These are phyloP conservation scores for Platycheirus albimanus DNA, from an alignment of 2,888 invertebrate species.

Conservation along the genomic window DNA sequence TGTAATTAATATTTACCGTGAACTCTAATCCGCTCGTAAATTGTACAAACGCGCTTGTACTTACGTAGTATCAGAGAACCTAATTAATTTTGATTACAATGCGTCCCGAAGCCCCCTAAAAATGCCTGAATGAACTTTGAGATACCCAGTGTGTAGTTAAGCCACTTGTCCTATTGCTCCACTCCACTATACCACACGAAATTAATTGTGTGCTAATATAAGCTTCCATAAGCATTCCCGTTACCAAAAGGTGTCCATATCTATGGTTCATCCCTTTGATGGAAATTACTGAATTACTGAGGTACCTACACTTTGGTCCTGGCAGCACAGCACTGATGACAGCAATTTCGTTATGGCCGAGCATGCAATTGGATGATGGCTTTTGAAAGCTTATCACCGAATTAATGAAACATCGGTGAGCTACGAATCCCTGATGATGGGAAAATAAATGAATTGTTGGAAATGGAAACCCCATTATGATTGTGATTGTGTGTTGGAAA, in stretches of 20 bases:
- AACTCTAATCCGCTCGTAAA: constrained; percentile 44
- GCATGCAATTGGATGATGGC: constrained; percentile 9
- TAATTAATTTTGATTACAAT: constrained; percentile 55
- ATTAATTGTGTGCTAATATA: constrained; percentile 15
- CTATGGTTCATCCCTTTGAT: neutral
- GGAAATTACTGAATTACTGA: neutral
- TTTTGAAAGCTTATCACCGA: constrained; percentile 17
- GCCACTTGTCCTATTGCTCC: neutral
- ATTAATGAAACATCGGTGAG: constrained; percentile 5
- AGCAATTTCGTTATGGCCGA: neutral
- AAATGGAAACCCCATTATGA: neutral
- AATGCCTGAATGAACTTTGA: neutral
- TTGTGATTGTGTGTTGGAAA: neutral
- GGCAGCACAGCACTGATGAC: constrained; percentile 2
- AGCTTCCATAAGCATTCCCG: neutral
- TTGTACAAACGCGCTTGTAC: neutral
- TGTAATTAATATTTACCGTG: constrained; percentile 48
- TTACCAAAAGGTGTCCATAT: constrained; percentile 8
- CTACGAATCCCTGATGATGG: constrained; percentile 3
- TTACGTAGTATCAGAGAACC: constrained; percentile 21
- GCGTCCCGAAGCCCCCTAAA: constrained; percentile 2
- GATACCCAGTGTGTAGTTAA: neutral
- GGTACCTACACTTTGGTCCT: no score
- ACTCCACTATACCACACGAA: neutral
- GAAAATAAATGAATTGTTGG: constrained; percentile 8